Evolutionary conservation across 2,888 invertebrate species (phyloP).

Genomic region (Nasonovia ribisnigri): DNA sequence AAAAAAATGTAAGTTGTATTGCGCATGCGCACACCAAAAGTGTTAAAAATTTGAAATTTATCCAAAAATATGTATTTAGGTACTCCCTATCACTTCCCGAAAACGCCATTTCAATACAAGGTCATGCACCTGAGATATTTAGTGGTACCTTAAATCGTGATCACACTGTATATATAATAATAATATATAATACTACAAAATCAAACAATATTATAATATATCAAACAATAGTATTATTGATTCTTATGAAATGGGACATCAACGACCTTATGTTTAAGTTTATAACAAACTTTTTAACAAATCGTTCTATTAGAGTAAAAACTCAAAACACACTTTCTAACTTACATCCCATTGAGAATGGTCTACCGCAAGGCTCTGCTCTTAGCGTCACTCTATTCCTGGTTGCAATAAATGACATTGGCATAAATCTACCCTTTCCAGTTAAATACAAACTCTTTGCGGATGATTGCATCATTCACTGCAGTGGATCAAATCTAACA

Average conservation of each 20-base stretch:
- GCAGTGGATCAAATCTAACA: background rate
- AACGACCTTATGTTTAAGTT: constrained; percentile 14
- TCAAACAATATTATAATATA: too few species aligned
- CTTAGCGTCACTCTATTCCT: background rate
- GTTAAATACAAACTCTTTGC: constrained; percentile 2
- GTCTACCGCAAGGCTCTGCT: background rate
- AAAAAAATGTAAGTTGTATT: too few species aligned
- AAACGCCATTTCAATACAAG: too few species aligned
- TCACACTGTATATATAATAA: too few species aligned
- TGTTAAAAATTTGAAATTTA: too few species aligned
- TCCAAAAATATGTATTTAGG: too few species aligned
- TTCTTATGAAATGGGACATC: background rate
- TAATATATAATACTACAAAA: too few species aligned
- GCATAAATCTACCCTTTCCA: background rate
- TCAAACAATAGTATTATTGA: constrained; percentile 24
- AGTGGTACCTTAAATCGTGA: too few species aligned
- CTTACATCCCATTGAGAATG: background rate
- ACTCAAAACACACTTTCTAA: background rate
- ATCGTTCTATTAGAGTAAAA: constrained; percentile 29
- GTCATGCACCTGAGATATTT: too few species aligned
- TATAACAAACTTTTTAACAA: background rate
- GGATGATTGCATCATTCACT: background rate
- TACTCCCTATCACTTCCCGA: too few species aligned
- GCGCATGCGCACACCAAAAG: too few species aligned
- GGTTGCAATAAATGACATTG: background rate